Evolutionary conservation across 1,140 invertebrate genomes (phyloP).

Genomic region (Drosophila simulans): DNA sequence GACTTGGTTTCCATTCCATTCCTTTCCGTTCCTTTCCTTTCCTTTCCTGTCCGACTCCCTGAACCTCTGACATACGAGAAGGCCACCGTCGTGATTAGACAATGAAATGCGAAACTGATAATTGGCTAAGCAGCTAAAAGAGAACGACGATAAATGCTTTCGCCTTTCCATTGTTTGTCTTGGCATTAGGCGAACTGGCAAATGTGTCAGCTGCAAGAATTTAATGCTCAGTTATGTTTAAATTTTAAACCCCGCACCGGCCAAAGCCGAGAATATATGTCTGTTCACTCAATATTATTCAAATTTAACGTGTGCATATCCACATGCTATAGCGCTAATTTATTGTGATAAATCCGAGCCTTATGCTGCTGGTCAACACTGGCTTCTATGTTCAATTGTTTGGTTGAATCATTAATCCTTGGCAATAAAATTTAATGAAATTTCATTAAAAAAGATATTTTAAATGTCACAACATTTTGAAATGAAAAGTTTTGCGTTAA

Average conservation of each 20-base stretch:
- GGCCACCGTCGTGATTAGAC: constrained; percentile 39
- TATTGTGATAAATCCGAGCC: not conserved
- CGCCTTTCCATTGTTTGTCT: constrained; percentile 40
- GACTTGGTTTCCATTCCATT: constrained; percentile 11
- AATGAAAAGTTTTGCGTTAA: too few relatives aligned
- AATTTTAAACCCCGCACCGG: not conserved
- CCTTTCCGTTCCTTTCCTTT: not conserved
- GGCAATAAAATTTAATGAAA: not conserved
- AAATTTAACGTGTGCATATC: not conserved
- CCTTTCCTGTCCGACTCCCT: constrained; percentile 1
- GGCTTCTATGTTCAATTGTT: not conserved
- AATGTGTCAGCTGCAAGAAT: constrained; percentile 11
- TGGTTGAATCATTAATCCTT: not conserved
- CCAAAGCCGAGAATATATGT: not conserved
- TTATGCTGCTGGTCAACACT: not conserved
- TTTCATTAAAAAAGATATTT: not conserved
- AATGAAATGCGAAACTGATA: constrained; percentile 71
- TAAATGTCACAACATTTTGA: not conserved
- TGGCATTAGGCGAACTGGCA: constrained; percentile 29
- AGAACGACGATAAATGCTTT: constrained; percentile 35
- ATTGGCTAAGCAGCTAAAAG: constrained; percentile 29
- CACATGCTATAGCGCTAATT: not conserved
- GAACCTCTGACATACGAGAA: constrained; percentile 34
- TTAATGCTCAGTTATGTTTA: constrained; percentile 10
- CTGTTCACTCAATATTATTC: not conserved